Base-by-base conservation (phyloP, 2,797 vertebrate species). In the Macrochelys suwanniensis region DNA sequence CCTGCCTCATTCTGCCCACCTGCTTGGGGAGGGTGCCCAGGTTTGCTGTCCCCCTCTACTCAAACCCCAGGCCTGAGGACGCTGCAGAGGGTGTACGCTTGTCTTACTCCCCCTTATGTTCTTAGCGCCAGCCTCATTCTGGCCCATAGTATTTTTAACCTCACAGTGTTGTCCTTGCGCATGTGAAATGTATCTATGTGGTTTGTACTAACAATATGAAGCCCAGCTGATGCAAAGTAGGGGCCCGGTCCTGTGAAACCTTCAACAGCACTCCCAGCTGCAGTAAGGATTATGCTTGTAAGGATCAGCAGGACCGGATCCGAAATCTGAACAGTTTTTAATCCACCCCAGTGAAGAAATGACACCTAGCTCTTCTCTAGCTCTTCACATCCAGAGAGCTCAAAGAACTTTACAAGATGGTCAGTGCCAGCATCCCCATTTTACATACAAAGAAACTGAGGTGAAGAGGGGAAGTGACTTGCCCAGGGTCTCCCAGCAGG, bases 261-360 rank as follows among this genome's bases (percentile, higher is more conserved):
- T 57, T 51, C 5, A 37, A n/a, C 77, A 15, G 3, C 49, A 25
- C 25, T 49, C 12, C 5, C 0, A 0, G 54, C 4, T 15, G 12
- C 79, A 37, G 74, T 28, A 33, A 54, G 31, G 1, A 42, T 12
- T 77, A 74, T 78, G 65, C 77, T 13, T 7, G 21, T 3, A 1
- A 19, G 51, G 37, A 21, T 33, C 4, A 0, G 0, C 0, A 0
- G 19, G 33, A 8, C 74, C 26, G 47, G 28, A 59, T 74, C 21
- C 37, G 26, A 45, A 23, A 12, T 45, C 42, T 45, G 42, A 45
- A 45, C 6, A 74, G 71, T 42, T 45, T 25, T 45, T 26, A 42
- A 54, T 45, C 11, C 12, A 25, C 21, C 25, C 42, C 71, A 74
- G 23, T 45, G 25, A 76, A 76, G 28, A 26, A 45, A 76, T 28